Percentiles rank a stretch among this genome's conserved stretches.
phyloP scores from a whole-genome alignment of 1,140 invertebrate species.

The Cepaea nemoralis region DNA sequence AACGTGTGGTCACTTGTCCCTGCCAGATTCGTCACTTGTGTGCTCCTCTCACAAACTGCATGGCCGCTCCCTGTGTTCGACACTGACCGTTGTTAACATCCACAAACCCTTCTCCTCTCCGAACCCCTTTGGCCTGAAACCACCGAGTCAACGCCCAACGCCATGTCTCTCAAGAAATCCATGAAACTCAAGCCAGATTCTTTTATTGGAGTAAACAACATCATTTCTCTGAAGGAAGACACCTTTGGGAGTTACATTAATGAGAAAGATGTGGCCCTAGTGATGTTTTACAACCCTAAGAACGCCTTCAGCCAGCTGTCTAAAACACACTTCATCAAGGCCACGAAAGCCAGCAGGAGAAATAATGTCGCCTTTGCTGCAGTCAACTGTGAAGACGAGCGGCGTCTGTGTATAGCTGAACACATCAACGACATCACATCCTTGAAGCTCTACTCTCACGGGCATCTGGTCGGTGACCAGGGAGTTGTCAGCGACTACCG shows the following conservation, averaged over 20 bases:
- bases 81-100: too few species aligned
- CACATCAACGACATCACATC: not conserved
- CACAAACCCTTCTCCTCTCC: too few species aligned
- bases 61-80: not conserved
- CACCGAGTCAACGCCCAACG: not conserved
- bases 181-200: not conserved
- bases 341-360: not conserved
- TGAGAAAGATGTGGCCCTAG: slow-evolving; percentile 16
- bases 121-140: too few species aligned
- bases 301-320: not conserved
- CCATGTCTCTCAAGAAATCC: not conserved
- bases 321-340: slow-evolving; percentile 31
- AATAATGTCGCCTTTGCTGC: not conserved
- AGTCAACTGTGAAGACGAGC: slow-evolving; percentile 24
- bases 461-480: not conserved
- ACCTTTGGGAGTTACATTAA: slow-evolving; percentile 1
- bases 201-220: not conserved
- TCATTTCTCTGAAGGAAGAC: slow-evolving; percentile 9
- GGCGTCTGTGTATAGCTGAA: not conserved
- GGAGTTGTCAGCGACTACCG: not conserved
- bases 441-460: slow-evolving; percentile 12
- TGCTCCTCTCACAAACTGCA: too few species aligned
- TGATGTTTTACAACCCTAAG: slow-evolving; percentile 27
- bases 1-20: too few species aligned
- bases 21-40: too few species aligned